phyloP scores from a whole-genome alignment of 2,888 invertebrate species.

The Phorcus lineatus region DNA sequence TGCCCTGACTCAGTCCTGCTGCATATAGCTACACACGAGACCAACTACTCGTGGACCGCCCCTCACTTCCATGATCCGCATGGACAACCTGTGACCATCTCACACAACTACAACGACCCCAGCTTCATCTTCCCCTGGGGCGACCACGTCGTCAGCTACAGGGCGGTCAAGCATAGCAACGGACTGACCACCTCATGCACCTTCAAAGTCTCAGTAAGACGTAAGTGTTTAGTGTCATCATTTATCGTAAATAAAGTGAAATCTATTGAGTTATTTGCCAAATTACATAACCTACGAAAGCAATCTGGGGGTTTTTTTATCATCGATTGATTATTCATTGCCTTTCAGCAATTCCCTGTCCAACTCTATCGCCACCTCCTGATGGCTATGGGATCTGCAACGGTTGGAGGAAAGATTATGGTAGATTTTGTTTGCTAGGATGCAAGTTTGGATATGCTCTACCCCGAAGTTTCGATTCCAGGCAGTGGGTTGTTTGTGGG shows the following conservation, averaged over 20 bases:
- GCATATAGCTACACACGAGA: background rate
- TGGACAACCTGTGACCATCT: constrained; percentile 28
- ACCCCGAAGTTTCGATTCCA: background rate
- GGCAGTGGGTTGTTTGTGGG: constrained; percentile 39
- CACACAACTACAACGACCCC: constrained; percentile 41
- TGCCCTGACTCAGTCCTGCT: background rate
- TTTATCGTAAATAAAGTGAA: too few species aligned
- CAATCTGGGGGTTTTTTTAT: too few species aligned
- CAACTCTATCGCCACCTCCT: constrained; percentile 32
- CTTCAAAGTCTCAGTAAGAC: constrained; percentile 40
- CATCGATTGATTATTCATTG: too few species aligned
- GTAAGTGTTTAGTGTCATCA: constrained; percentile 32
- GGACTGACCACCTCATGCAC: constrained; percentile 37
- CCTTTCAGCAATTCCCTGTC: constrained; percentile 39
- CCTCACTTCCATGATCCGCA: constrained; percentile 46
- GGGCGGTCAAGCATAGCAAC: constrained; percentile 43
- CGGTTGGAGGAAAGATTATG: constrained; percentile 44
- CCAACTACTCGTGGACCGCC: constrained; percentile 33
- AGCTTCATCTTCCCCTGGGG: constrained; percentile 50
- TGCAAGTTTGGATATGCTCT: constrained; percentile 35
- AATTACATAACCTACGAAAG: too few species aligned
- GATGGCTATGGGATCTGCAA: constrained; percentile 44
- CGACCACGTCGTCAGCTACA: constrained; percentile 46
- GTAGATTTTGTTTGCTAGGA: constrained; percentile 35
- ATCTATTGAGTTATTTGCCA: too few species aligned